Percentiles rank a stretch among this genome's conserved stretches.
These are phyloP conservation scores for Drosophila lacteicornis DNA, from an alignment of 1,140 invertebrate genomes.

Conservation along the genomic window DNA sequence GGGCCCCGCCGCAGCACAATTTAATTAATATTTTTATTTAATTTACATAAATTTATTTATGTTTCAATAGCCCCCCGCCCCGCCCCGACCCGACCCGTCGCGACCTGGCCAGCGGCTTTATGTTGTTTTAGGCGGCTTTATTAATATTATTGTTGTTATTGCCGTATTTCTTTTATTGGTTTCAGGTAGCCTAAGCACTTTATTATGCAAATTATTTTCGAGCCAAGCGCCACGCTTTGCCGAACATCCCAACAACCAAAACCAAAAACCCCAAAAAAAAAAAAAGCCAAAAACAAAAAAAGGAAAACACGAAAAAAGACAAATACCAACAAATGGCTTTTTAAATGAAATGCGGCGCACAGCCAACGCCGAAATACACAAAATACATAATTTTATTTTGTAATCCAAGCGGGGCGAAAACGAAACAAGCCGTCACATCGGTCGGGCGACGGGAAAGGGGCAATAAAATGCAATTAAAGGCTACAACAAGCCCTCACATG, in stretches of 20 bases:
- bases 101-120: constrained; percentile 34
- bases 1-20: constrained; percentile 48
- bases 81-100: constrained; percentile 11
- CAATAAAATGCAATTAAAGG: constrained; percentile 62
- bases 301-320: constrained; percentile 20
- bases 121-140: constrained; percentile 36
- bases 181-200: constrained; percentile 82
- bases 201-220: constrained; percentile 75
- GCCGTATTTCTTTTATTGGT: constrained; percentile 67
- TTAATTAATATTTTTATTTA: constrained; percentile 80
- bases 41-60: constrained; percentile 83
- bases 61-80: constrained; percentile 68
- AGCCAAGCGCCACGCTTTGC: constrained; percentile 75
- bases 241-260: constrained; percentile 51
- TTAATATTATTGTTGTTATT: constrained; percentile 31
- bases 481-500: constrained; percentile 22
- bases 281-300: constrained; percentile 13
- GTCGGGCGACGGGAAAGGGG: neutral
- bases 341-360: constrained; percentile 45
- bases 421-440: constrained; percentile 38
- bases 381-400: constrained; percentile 68
- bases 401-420: constrained; percentile 41
- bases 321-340: constrained; percentile 50
- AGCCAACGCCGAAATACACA: constrained; percentile 25
- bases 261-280: constrained; percentile 22